These are phyloP conservation scores for Cactoblastis cactorum DNA, from an alignment of 2,888 invertebrate genomes.

Conservation along the genomic window DNA sequence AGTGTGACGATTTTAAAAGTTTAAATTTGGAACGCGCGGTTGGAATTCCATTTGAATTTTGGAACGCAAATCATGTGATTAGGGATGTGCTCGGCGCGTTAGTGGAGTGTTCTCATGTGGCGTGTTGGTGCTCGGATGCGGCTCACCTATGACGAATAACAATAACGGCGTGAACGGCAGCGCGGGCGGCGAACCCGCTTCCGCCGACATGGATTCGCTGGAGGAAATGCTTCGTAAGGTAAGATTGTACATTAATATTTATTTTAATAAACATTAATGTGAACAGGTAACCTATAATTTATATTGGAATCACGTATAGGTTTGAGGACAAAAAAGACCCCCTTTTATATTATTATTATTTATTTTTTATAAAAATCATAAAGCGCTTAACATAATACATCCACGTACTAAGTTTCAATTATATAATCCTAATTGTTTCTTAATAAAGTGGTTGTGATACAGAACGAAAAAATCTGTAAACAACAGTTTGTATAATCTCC, in stretches of 20 bases:
- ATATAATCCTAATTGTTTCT: no score
- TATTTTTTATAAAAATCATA: no score
- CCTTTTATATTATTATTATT: no score
- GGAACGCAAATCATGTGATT: background rate
- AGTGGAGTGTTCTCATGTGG: constrained; percentile 33
- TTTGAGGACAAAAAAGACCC: no score
- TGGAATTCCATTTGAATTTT: background rate
- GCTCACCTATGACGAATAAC: constrained; percentile 80
- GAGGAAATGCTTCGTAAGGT: constrained; percentile 90
- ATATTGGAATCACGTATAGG: no score
- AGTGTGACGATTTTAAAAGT: background rate
- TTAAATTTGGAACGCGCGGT: constrained; percentile 10
- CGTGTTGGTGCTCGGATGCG: constrained; percentile 44
- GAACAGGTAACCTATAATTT: no score
- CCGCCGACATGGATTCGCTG: constrained; percentile 86
- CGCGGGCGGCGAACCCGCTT: constrained; percentile 81
- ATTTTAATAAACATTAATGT: background rate
- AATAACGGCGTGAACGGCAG: constrained; percentile 81
- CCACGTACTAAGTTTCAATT: no score
- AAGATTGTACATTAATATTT: constrained; percentile 36
- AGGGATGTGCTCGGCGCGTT: constrained; percentile 22
- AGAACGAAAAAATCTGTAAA: no score
- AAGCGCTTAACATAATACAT: no score
- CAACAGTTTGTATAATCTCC: no score
- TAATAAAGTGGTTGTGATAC: no score